phyloP scores from a whole-genome alignment of 1,140 invertebrate species.

The Zaprionus nigranus region DNA sequence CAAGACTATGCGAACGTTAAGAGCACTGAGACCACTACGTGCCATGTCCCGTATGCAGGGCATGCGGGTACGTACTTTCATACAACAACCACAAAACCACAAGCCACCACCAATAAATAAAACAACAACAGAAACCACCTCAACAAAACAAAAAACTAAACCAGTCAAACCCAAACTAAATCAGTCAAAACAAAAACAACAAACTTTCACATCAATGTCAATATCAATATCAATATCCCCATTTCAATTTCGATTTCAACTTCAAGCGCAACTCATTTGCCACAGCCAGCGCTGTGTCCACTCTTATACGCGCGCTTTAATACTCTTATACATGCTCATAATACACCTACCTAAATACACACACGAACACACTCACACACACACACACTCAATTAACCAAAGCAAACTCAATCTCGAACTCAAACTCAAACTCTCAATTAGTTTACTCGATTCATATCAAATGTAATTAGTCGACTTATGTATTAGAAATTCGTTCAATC shows the following conservation, averaged over 20 bases:
- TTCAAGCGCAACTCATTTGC: slow-evolving; percentile 46
- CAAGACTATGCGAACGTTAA: slow-evolving; percentile 98
- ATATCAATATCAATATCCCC: slow-evolving; percentile 45
- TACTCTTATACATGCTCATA: slow-evolving; percentile 50
- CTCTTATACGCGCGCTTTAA: slow-evolving; percentile 39
- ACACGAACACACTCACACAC: slow-evolving; percentile 15
- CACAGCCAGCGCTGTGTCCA: slow-evolving; percentile 15
- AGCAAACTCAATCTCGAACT: slow-evolving; percentile 32
- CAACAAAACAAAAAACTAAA: slow-evolving; percentile 32
- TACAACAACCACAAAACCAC: slow-evolving; percentile 54
- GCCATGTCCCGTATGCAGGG: slow-evolving; percentile 99
- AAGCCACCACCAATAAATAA: slow-evolving; percentile 26
- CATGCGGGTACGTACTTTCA: slow-evolving; percentile 95
- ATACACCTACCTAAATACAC: slow-evolving; percentile 24
- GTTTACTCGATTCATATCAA: slow-evolving; percentile 37
- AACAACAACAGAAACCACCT: slow-evolving; percentile 47
- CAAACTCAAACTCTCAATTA: slow-evolving; percentile 30
- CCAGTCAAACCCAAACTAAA: slow-evolving; percentile 40
- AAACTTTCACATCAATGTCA: slow-evolving; percentile 31
- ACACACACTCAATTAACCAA: slow-evolving; percentile 17
- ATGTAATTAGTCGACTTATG: slow-evolving; percentile 58
- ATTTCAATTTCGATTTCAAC: slow-evolving; percentile 39
- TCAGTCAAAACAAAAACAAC: slow-evolving; percentile 38
- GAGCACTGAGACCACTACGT: slow-evolving; percentile 96
- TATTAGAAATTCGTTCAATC: slow-evolving; percentile 25